A percentile compares a stretch with the other conserved stretches of the same genome.
These are phyloP conservation scores for Plemyria rubiginata DNA, from an alignment of 2,888 invertebrate genomes.

Conservation along the genomic window DNA sequence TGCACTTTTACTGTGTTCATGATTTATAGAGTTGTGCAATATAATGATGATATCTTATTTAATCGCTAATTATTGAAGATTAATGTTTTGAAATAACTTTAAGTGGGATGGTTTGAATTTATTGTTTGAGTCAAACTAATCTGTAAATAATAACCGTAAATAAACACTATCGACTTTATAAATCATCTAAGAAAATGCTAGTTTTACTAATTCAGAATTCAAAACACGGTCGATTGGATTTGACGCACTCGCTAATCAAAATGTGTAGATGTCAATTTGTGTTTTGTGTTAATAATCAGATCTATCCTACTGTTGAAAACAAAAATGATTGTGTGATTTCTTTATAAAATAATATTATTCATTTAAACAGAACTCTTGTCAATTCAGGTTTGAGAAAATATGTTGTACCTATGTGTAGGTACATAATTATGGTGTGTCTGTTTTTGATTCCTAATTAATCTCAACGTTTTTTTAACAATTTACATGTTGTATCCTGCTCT, in stretches of 20 bases:
- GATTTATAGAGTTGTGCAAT: background rate
- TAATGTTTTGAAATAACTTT: background rate
- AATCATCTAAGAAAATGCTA: background rate
- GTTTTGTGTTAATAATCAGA: background rate
- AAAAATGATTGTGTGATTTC: background rate
- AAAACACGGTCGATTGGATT: background rate
- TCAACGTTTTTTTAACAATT: background rate
- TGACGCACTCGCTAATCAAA: background rate
- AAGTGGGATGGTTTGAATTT: background rate
- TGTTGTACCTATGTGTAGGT: background rate
- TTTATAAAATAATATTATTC: background rate
- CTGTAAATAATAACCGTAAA: background rate
- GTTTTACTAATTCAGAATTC: background rate
- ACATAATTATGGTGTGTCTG: background rate
- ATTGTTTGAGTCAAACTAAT: background rate
- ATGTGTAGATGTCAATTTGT: background rate
- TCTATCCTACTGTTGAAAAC: background rate
- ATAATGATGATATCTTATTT: background rate
- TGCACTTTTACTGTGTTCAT: background rate
- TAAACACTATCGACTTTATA: background rate
- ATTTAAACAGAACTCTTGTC: background rate
- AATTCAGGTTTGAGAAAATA: constrained; percentile 4
- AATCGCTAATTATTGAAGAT: background rate
- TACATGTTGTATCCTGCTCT: too few relatives aligned
- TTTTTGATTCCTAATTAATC: background rate